Base-by-base conservation (phyloP, 2,113 vertebrate genomes). In the Muntiacus reevesi region DNA sequence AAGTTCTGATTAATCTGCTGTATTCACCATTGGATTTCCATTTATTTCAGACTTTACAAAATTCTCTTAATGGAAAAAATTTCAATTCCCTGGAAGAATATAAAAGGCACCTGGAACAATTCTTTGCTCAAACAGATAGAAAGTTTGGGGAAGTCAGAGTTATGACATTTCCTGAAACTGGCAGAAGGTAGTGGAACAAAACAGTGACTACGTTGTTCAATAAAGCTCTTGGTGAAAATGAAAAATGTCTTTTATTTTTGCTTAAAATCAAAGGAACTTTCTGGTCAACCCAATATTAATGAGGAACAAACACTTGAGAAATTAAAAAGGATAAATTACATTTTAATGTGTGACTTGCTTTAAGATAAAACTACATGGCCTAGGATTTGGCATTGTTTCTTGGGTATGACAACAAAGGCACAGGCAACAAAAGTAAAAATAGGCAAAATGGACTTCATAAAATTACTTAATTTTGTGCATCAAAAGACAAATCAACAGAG, bases 281-380 rank as follows among this genome's bases (percentile, higher is more conserved):
- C 36, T 76, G 40, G 71, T 27, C 40, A 76, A 76, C 71, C 40
- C 71, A 98, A 60, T 74, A 91, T 74, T 33, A 89, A 54, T 55
- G 78, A 87, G 21, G 36, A 98, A 52, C 50, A 82, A 47, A 8
- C 52, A 50, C 64, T 43, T 17, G 27, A 83, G 60, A 97, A 83
- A 79, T 89, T 92, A 50, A 33, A 83, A 96, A 91, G 5, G 62
- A 89, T 81, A 71, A 59, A 50, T 25, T 60, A 81, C 27, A 94
- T 92, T 92, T 96, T 94, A 95, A 87, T 14, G 10, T 84, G 36
- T 92, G 86, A 90, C 55, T 52, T 74, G 60, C 21, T 52, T 84
- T 3, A 83, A 55, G 25, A 78, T 21, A 81, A 95, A 96, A 96
- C 14, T 14, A 59, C 43, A 36, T 16, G 55, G 83, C 71, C 33